These are phyloP conservation scores for Odocoileus hemionus DNA, from an alignment of 2,113 vertebrate genomes.

Conservation along the genomic window DNA sequence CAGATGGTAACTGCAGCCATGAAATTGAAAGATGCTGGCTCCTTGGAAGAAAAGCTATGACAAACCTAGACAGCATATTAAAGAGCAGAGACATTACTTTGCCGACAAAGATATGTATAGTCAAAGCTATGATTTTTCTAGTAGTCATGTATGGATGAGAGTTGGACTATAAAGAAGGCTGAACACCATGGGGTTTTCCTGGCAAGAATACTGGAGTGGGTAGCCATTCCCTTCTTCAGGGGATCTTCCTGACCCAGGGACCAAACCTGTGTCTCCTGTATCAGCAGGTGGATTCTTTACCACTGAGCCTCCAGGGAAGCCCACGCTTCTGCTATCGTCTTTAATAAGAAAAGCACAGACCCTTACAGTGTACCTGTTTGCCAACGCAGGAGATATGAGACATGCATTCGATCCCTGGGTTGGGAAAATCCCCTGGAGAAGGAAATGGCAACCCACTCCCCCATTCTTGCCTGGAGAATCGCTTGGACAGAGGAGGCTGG, in stretches of 20 bases:
- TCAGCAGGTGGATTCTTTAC: background rate
- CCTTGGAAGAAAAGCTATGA: background rate
- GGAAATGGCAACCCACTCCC: background rate
- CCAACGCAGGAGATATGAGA: background rate
- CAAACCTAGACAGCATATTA: background rate
- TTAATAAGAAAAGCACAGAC: background rate
- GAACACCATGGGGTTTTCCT: background rate
- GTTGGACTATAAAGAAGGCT: background rate
- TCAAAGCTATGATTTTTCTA: background rate
- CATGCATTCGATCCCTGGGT: background rate
- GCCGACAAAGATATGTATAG: background rate
- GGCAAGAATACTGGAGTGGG: background rate
- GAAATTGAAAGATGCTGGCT: background rate
- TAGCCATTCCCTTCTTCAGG: background rate
- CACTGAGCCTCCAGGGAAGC: background rate
- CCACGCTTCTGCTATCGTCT: background rate
- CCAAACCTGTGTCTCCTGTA: background rate
- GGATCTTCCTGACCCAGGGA: background rate
- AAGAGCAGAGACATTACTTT: background rate
- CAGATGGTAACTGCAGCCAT: background rate
- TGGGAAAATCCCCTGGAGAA: background rate
- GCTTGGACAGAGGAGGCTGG: background rate
- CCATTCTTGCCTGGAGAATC: background rate
- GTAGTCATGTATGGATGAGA: background rate
- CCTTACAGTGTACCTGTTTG: background rate